phyloP scores from a whole-genome alignment of 2,888 invertebrate species.

The Campaea margaritaria region DNA sequence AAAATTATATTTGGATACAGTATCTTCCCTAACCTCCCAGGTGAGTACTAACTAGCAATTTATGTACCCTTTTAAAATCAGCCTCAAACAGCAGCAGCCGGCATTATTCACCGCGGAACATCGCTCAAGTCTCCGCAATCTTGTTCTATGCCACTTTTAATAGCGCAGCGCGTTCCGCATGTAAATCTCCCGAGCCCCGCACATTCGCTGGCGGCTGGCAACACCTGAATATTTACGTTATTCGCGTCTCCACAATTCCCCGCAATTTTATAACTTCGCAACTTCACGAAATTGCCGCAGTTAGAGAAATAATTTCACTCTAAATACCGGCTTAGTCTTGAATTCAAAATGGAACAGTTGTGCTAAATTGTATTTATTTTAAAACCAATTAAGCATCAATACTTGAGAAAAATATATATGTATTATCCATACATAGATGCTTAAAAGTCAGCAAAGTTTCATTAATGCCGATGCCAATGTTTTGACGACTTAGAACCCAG shows the following conservation, averaged over 20 bases:
- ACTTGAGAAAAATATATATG: slow-evolving; percentile 2
- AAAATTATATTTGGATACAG: no score
- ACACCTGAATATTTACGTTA: slow-evolving; percentile 74
- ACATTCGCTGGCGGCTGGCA: slow-evolving; percentile 50
- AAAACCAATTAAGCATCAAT: slow-evolving; percentile 35
- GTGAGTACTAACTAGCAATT: no score
- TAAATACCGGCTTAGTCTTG: slow-evolving; percentile 46
- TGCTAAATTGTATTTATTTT: slow-evolving; percentile 38
- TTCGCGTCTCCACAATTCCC: slow-evolving; percentile 58
- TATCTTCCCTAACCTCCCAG: no score
- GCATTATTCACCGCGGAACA: slow-evolving; percentile 43
- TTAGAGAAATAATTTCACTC: slow-evolving; percentile 64
- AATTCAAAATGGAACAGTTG: slow-evolving; percentile 49
- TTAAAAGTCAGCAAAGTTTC: no score
- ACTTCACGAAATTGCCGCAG: slow-evolving; percentile 67
- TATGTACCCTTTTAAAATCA: slow-evolving; percentile 5
- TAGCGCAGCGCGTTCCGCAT: slow-evolving; percentile 66
- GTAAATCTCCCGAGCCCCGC: slow-evolving; percentile 60
- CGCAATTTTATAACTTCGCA: slow-evolving; percentile 72
- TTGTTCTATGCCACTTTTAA: slow-evolving; percentile 70
- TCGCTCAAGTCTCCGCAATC: slow-evolving; percentile 46
- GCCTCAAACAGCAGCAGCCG: slow-evolving; percentile 2
- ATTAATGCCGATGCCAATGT: no score
- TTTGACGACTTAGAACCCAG: no score
- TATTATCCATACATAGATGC: no score